These are phyloP conservation scores for Stichodactyla mertensii DNA, from an alignment of 64 coral and sea anemone species.

Conservation along the genomic window DNA sequence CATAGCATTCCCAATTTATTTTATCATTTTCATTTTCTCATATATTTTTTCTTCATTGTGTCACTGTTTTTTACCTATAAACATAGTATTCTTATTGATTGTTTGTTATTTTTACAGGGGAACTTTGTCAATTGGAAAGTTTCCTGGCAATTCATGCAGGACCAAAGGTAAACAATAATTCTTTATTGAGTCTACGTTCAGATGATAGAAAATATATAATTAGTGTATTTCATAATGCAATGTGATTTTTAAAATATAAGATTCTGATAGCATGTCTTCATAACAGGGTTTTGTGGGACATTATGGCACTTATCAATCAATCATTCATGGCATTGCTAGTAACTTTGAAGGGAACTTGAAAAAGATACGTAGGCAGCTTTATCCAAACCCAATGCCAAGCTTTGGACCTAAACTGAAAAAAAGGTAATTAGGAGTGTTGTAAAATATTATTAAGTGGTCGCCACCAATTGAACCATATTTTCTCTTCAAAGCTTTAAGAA, in stretches of 20 bases:
- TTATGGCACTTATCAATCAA: constrained; percentile 95
- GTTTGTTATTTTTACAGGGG: constrained; percentile 34
- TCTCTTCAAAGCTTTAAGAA: too few species aligned
- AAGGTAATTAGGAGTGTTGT: constrained; percentile 37
- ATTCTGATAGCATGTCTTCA: background rate
- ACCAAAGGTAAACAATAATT: constrained; percentile 49
- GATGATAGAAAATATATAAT: background rate
- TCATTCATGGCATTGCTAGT: constrained; percentile 92
- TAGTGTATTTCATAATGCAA: too few species aligned
- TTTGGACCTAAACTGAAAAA: constrained; percentile 89
- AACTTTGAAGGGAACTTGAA: constrained; percentile 85
- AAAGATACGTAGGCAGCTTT: constrained; percentile 64
- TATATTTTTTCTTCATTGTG: too few species aligned
- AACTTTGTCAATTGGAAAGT: constrained; percentile 92
- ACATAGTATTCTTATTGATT: background rate
- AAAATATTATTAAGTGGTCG: too few species aligned
- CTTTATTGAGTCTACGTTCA: background rate
- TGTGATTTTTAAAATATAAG: background rate
- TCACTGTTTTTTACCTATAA: background rate
- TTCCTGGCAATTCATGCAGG: constrained; percentile 68
- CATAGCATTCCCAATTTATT: too few species aligned
- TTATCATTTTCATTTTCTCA: too few species aligned
- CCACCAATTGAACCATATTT: too few species aligned
- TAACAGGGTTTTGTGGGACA: constrained; percentile 66
- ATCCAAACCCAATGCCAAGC: constrained; percentile 83